Conservation (phyloP, 1,140 invertebrate species). For the Gryllus bimaculatus region DNA sequence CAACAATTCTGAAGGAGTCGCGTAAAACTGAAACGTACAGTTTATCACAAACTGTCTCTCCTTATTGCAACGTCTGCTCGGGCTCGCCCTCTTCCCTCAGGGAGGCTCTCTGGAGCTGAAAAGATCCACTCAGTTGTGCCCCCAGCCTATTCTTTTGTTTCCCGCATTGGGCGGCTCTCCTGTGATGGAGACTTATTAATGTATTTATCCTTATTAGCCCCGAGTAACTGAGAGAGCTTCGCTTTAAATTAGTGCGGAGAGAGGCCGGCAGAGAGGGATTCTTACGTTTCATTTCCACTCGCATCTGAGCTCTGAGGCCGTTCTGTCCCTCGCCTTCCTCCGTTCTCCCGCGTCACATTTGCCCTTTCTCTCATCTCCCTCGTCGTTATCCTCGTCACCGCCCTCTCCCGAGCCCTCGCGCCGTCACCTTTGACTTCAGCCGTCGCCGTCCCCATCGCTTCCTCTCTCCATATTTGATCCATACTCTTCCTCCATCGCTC, state of each 20-base stretch:
- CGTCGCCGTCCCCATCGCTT: too few species aligned
- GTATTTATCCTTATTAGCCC: neutral
- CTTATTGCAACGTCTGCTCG: neutral
- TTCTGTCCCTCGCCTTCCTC: neutral
- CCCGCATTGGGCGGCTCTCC: neutral
- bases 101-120: too few species aligned
- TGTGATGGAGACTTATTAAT: neutral
- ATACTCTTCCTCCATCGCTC: too few species aligned
- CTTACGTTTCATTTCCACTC: neutral
- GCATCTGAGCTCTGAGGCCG: neutral
- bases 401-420: too few species aligned
- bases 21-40: neutral
- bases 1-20: neutral
- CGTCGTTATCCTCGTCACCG: too few species aligned
- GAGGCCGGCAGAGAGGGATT: neutral
- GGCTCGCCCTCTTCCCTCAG: neutral
- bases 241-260: neutral
- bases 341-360: neutral
- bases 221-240: neutral
- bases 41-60: neutral
- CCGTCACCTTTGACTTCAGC: too few species aligned
- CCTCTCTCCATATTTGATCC: too few species aligned
- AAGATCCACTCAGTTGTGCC: too few species aligned
- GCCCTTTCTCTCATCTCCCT: neutral
- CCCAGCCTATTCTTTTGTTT: neutral